Evolutionary conservation across 2,888 invertebrate genomes (phyloP).

Genomic region (Scaptomyza reducta): DNA sequence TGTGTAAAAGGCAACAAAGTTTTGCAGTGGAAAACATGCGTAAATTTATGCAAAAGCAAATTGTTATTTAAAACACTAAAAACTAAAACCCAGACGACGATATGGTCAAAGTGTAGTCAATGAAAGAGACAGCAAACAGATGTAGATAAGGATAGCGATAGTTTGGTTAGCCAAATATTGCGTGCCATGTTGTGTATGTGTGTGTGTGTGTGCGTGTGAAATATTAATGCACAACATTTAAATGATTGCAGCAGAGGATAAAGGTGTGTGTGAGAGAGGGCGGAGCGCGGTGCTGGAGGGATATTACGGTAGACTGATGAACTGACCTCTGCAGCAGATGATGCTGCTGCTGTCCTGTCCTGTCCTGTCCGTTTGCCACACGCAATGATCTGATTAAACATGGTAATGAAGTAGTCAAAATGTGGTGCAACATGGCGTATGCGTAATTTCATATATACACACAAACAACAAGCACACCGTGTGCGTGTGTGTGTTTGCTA

Average conservation of each 20-base stretch:
- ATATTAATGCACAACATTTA: constrained; percentile 79
- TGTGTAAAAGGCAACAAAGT: constrained; percentile 63
- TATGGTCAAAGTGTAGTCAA: constrained; percentile 28
- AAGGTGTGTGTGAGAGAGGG: background rate
- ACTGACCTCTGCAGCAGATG: constrained; percentile 68
- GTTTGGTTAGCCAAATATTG: constrained; percentile 17
- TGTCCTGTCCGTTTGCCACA: constrained; percentile 55
- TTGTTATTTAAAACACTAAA: constrained; percentile 79
- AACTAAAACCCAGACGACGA: constrained; percentile 58
- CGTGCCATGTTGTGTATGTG: constrained; percentile 16
- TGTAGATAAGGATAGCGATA: constrained; percentile 3
- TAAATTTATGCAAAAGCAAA: constrained; percentile 77
- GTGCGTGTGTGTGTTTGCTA: constrained; percentile 53
- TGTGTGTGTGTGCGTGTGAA: constrained; percentile 57
- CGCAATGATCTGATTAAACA: constrained; percentile 82
- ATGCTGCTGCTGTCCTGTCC: too few species aligned
- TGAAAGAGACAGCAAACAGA: constrained; percentile 15
- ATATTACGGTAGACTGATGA: constrained; percentile 53
- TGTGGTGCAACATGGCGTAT: constrained; percentile 78
- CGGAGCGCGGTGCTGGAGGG: background rate
- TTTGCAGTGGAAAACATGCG: constrained; percentile 64
- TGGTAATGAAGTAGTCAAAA: constrained; percentile 82
- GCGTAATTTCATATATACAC: constrained; percentile 69
- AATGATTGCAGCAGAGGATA: constrained; percentile 66
- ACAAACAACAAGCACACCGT: constrained; percentile 2